phyloP scores from a whole-genome alignment of 2,113 vertebrate genomes.

The Cyanoderma ruficeps region DNA sequence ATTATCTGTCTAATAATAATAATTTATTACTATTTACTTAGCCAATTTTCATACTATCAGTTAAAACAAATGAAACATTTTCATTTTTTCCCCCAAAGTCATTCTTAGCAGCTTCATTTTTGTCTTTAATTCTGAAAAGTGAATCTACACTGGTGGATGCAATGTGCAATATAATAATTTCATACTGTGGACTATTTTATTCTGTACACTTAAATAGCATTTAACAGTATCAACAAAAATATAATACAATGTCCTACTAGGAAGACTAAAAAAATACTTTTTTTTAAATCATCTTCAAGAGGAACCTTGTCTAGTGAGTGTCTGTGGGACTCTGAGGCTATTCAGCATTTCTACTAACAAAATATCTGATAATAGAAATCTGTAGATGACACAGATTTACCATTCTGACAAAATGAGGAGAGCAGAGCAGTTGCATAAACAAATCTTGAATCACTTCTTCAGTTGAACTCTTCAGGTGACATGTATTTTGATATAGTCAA shows the following conservation, averaged over 20 bases:
- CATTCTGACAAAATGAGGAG: neutral
- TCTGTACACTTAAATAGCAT: neutral
- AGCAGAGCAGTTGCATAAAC: neutral
- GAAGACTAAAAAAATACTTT: neutral
- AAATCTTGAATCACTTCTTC: neutral
- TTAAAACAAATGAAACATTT: neutral
- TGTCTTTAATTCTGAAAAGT: neutral
- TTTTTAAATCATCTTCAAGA: neutral
- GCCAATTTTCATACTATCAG: neutral
- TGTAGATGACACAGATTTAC: neutral
- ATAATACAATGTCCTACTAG: rapidly evolving
- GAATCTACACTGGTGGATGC: neutral
- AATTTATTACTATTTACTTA: neutral
- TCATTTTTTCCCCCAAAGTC: neutral
- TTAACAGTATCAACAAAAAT: neutral
- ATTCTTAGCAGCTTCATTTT: neutral
- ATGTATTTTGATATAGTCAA: neutral
- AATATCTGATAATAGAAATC: neutral
- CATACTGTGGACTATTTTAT: neutral
- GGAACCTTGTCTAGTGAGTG: neutral
- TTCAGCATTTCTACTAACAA: neutral
- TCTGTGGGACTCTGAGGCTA: neutral
- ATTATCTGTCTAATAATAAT: neutral
- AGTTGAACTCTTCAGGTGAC: neutral
- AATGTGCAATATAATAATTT: neutral